These are phyloP conservation scores for Pseudococcus longispinus DNA, from an alignment of 2,888 invertebrate species.

Conservation along the genomic window DNA sequence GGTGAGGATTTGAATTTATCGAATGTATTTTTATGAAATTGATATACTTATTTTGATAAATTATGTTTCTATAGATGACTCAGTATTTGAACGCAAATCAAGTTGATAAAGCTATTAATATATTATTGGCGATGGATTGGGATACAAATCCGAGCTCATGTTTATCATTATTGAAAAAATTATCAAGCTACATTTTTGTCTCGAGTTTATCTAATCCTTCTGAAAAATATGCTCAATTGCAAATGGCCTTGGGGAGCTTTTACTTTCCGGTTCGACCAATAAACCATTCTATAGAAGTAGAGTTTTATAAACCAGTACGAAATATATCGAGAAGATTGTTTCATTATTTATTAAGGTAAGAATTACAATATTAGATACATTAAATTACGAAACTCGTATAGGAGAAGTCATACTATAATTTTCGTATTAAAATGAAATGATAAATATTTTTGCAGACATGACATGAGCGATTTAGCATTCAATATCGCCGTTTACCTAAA, in stretches of 20 bases:
- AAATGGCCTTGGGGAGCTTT: constrained; percentile 82
- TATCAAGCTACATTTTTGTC: constrained; percentile 73
- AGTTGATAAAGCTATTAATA: constrained; percentile 73
- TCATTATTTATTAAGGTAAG: constrained; percentile 80
- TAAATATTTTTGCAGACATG: constrained; percentile 66
- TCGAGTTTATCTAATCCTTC: constrained; percentile 67
- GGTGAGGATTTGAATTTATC: constrained; percentile 63
- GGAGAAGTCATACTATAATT: neutral
- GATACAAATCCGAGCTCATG: constrained; percentile 77
- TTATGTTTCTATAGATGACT: constrained; percentile 7
- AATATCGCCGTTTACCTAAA: constrained; percentile 83
- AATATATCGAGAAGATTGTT: constrained; percentile 87
- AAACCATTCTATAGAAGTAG: constrained; percentile 73
- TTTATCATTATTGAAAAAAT: constrained; percentile 76
- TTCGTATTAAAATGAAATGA: neutral
- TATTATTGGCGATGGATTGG: constrained; percentile 78
- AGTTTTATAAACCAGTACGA: constrained; percentile 75
- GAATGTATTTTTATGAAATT: neutral
- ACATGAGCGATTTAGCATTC: constrained; percentile 81
- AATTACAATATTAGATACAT: neutral
- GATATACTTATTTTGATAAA: neutral
- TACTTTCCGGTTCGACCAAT: constrained; percentile 74
- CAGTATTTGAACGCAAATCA: constrained; percentile 70
- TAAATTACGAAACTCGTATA: neutral
- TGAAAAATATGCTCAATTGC: constrained; percentile 72